Evolutionary conservation across 2,113 vertebrate species (phyloP), one percentile per base, ranked within the genome.

Genomic region (Leucosticte australis): DNA sequence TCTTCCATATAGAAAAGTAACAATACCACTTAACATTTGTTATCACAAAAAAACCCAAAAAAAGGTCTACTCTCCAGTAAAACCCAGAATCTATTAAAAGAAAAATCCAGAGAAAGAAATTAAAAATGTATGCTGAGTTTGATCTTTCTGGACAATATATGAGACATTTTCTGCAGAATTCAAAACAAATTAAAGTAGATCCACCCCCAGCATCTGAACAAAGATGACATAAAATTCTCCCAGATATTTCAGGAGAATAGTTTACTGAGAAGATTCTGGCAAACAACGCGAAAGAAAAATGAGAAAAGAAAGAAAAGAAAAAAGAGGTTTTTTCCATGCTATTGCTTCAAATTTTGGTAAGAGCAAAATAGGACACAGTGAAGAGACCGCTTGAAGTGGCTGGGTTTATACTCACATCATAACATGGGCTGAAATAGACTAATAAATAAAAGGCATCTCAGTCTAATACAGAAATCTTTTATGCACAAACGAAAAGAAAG

Each of bases 141-240:
- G 11, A 22, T 71, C 3, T 52, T 70, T 37, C 21, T 57, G 46
- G 31, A 52, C 27, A 64, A 22, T 2, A 12, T 19, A 39, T 30
- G 10, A 83, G 16, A 84, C 22, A 82, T 47, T 2, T 44, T 37
- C 33, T 68, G 37, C 13, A 59, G 6, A 18, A 86, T 89, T 28
- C 21, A 23, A 12, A 71, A 56, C 2, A 56, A 80, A 55, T 19
- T 39, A n/a, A 76, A 83, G 10, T 31, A 71, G 17, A 55, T 24
- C 3, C 4, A 69, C 2, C 0, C 1, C 1, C 20, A 71, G 6
- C 6, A 44, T 11, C 3, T 60, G 7, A 69, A 13, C 7, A 53
- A 28, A 56, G 10, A n/a, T 31, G 5, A 82, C 11, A 50, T 71
- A n/a, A 76, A 46, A 2, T 70, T 10, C 9, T 39, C 28, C 3